Base-by-base conservation (phyloP, 2,888 invertebrate species). In the Sinodicranocentrus sp. region DNA sequence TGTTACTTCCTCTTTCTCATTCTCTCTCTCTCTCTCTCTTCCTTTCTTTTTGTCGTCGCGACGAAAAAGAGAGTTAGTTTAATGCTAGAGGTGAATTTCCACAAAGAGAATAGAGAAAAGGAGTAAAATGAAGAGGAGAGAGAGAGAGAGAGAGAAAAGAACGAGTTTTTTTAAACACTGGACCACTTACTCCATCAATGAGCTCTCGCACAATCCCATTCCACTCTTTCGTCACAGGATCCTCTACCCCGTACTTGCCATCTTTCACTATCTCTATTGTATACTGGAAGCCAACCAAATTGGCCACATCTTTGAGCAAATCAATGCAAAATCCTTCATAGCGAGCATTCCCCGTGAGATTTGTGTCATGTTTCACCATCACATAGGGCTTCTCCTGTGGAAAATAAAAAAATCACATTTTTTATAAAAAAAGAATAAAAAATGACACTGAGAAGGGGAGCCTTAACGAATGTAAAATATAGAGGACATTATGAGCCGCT, bases 311-410 rank as follows among this genome's bases (percentile, higher is more conserved):
- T 87, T 95, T 95, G 44, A 97, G 92, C 77, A 97, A 92, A 91
- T 97, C 97, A 89, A 97, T 96, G 91, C 97, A 97, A 92, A 97
- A 97, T 0, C 97, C 97, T 89, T 97, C 96, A 90, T 95, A 96
- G 23, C 95, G 92, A 0, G 95, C 95, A 90, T 97, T 97, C 1
- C 96, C 97, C 57, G 96, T 96, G 5, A 96, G 92, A 90, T 96
- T 96, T 91, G 93, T 94, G 82, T 95, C 95, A 85, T 94, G 94
- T 89, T 95, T 95, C 68, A 96, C 94, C 96, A 97, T 97, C 2
- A 97, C 96, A 91, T 97, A 97, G 0, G 97, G 97, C 87, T 94
- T 94, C 90, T 97, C 97, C 97, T 97, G 91, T 97, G 91, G 89
- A 63, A 82, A n/a, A n/a, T n/a, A n/a, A n/a, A n/a, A n/a, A n/a